Percentiles rank a stretch among this genome's conserved stretches.
Evolutionary conservation across 2,888 invertebrate genomes (phyloP).

Genomic region (Nephrotoma guestfalica): DNA sequence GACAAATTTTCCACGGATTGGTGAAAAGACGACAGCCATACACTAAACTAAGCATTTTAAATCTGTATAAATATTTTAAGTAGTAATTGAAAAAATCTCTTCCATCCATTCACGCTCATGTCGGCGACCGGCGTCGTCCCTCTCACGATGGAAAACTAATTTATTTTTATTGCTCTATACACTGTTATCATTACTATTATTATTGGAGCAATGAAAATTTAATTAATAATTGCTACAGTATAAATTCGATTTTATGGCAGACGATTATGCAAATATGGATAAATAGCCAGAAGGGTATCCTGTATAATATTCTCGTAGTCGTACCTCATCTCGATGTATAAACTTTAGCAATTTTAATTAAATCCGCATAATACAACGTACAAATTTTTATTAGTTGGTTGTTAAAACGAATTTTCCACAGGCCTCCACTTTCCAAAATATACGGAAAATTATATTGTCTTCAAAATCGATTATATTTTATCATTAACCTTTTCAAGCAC

Average conservation of each 20-base stretch:
- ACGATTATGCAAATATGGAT: background rate
- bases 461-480: background rate
- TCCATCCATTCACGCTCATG: background rate
- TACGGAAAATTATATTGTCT: background rate
- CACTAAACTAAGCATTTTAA: background rate
- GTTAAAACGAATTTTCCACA: background rate
- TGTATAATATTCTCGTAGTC: background rate
- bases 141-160: background rate
- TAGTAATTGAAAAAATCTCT: too few species aligned
- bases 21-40: background rate
- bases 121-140: too few species aligned
- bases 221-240: background rate
- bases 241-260: background rate
- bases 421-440: background rate
- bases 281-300: background rate
- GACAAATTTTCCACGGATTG: background rate
- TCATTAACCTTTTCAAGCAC: background rate
- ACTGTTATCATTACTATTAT: background rate
- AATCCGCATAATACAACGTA: too few species aligned
- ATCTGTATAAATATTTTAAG: too few species aligned
- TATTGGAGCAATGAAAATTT: background rate
- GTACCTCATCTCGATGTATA: too few species aligned
- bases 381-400: too few species aligned
- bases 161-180: background rate
- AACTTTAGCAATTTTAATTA: too few species aligned